A percentile compares a stretch with the other conserved stretches of the same genome.
Evolutionary conservation across 2,797 vertebrate species (phyloP).

Genomic region (Poecilia gillii): DNA sequence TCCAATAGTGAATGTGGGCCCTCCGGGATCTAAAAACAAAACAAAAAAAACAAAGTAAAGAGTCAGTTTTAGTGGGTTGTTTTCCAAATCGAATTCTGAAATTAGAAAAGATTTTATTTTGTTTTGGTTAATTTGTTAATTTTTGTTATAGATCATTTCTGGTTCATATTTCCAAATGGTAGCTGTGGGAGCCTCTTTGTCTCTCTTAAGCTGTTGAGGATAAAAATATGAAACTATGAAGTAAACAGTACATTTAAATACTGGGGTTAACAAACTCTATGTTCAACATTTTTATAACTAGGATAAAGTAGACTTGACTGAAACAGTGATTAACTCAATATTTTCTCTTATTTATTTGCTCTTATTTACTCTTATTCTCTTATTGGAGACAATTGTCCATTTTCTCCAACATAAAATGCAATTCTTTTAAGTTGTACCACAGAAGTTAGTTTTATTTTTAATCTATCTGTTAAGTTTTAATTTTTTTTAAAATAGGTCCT

Average conservation of each 20-base stretch:
- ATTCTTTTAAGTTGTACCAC: background rate
- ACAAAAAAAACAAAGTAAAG: background rate
- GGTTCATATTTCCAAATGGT: background rate
- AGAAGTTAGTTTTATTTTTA: background rate
- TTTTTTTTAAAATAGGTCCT: background rate
- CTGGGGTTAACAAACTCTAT: background rate
- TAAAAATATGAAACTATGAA: background rate
- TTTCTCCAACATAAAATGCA: background rate
- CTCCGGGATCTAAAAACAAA: slow-evolving; percentile 84
- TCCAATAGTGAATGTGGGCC: slow-evolving; percentile 95
- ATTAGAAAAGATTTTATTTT: background rate
- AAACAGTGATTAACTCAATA: background rate
- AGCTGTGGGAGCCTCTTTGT: background rate
- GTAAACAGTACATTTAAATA: background rate
- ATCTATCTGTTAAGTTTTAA: background rate
- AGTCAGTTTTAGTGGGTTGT: background rate
- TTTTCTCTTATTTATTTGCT: background rate
- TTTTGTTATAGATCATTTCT: background rate
- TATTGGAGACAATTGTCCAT: background rate
- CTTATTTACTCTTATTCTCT: background rate
- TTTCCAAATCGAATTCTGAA: background rate
- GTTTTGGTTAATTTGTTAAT: background rate
- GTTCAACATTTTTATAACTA: background rate
- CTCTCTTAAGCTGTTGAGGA: background rate
- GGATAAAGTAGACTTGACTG: background rate